Evolutionary conservation across 1,140 invertebrate genomes (phyloP), one percentile per base, ranked within the genome.

Genomic region (Drosophila ficusphila): DNA sequence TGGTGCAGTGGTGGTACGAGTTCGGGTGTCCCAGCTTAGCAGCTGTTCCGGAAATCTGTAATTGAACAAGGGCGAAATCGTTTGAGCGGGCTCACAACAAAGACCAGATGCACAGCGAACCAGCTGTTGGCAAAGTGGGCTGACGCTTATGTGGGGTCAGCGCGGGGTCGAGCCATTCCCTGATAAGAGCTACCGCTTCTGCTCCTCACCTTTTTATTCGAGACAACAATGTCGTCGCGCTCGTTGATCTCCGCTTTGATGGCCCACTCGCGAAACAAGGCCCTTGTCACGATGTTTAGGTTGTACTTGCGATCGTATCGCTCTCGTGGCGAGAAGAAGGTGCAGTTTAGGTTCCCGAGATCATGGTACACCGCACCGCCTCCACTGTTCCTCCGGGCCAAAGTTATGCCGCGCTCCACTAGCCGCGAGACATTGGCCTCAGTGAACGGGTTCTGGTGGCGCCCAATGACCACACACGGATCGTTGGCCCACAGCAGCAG

Each of bases 321-420:
- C 69, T 95, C 94, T 74, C 94, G 93, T 0, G 95, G 93, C 2
- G 96, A 96, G 71, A 99, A 97, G 91, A 99, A 99, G 0, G 97
- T 96, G 47, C 97, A 93, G 92, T 99, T 99, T 0, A 99, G 92
- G 92, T 98, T 99, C 36, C 98, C 98, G 62, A 93, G 83, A 92
- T 99, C 98, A 92, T 99, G 98, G 92, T 98, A 99, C 14, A 99
- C 98, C 12, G 97, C 96, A 7, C 98, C 98, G 57, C 98, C 99
- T n/a, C 98, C 98, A 92, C 97, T 99, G 82, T 97, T 97, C 14
- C 98, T 93, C 47, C 98, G 93, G 0, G 95, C 98, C 12, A 99
- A 76, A 2, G 93, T 91, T 39, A 98, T 94, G 12, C 94, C 94
- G 18, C 93, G 92, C 27, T 94, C 93, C 41, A 93, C 90, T 16